These are phyloP conservation scores for Laupala kohalensis DNA, from an alignment of 1,140 invertebrate species.

Conservation along the genomic window DNA sequence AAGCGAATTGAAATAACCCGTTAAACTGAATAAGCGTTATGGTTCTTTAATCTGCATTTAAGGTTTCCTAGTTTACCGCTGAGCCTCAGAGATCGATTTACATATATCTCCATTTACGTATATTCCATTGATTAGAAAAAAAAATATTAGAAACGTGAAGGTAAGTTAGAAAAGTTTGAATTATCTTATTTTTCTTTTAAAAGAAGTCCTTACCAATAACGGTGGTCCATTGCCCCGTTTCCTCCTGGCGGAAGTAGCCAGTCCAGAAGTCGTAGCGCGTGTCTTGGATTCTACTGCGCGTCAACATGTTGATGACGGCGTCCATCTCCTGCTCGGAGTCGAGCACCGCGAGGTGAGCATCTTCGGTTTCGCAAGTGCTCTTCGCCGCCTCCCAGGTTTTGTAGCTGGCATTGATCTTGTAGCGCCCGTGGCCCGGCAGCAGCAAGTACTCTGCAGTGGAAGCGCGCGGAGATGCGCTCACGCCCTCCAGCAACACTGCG, in stretches of 20 bases:
- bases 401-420: slow-evolving; percentile 28
- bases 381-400: slow-evolving; percentile 29
- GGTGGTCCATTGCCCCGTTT: not conserved
- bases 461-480: not conserved
- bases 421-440: slow-evolving; percentile 23
- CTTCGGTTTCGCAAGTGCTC: slow-evolving; percentile 25
- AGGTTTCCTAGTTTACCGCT: too few relatives aligned
- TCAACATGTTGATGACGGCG: slow-evolving; percentile 20
- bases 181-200: too few relatives aligned
- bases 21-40: too few relatives aligned
- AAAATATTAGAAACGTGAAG: too few relatives aligned
- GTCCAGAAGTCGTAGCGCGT: not conserved
- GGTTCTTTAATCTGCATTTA: too few relatives aligned
- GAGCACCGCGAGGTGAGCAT: slow-evolving; percentile 28
- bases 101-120: too few relatives aligned
- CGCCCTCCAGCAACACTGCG: too few relatives aligned
- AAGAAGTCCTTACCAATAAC: not conserved
- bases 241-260: not conserved
- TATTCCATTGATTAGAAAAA: too few relatives aligned
- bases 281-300: not conserved
- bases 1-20: too few relatives aligned
- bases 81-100: too few relatives aligned
- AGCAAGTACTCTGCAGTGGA: slow-evolving; percentile 1
- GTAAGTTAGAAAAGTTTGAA: too few relatives aligned
- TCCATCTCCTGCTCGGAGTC: slow-evolving; percentile 24